Conservation (phyloP, 92 coral and sea anemone species). For the Pocillopora meandrina region DNA sequence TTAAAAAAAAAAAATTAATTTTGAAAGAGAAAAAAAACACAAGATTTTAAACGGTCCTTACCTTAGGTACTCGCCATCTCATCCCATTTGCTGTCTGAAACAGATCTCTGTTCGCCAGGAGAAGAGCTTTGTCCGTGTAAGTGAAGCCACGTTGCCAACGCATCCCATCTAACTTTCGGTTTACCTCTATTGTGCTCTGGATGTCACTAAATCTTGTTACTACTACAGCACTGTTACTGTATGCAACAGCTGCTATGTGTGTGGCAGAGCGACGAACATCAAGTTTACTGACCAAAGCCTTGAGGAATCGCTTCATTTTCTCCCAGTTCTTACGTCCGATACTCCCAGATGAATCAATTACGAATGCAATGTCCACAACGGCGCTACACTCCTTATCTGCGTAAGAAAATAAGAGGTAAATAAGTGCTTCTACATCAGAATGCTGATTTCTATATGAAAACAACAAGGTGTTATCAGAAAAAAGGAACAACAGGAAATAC, state of each 20-base stretch:
- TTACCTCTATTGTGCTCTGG: slow-evolving; percentile 36
- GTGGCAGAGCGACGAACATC: slow-evolving; percentile 58
- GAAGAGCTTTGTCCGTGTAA: slow-evolving; percentile 70
- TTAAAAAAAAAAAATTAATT: no score
- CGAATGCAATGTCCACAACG: slow-evolving; percentile 64
- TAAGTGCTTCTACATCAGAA: no score
- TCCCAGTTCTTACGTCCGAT: slow-evolving; percentile 68
- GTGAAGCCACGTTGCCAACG: slow-evolving; percentile 64
- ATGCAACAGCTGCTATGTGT: slow-evolving; percentile 60
- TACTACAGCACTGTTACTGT: slow-evolving; percentile 59
- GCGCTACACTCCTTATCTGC: slow-evolving; percentile 47
- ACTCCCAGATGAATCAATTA: slow-evolving; percentile 78
- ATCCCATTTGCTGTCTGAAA: slow-evolving; percentile 48
- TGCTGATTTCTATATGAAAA: no score
- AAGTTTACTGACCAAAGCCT: slow-evolving; percentile 42
- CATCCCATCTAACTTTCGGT: slow-evolving; percentile 44
- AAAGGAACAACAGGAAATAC: no score
- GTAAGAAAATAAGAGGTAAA: not conserved
- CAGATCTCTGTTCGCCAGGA: slow-evolving; percentile 37
- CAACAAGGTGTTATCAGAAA: no score
- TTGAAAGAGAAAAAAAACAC: not conserved
- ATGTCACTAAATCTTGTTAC: slow-evolving; percentile 44
- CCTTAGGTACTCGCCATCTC: slow-evolving; percentile 32
- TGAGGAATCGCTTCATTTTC: slow-evolving; percentile 56
- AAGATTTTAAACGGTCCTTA: not conserved